Conservation (phyloP, 2,113 vertebrate genomes). For the Catharus minimus region DNA sequence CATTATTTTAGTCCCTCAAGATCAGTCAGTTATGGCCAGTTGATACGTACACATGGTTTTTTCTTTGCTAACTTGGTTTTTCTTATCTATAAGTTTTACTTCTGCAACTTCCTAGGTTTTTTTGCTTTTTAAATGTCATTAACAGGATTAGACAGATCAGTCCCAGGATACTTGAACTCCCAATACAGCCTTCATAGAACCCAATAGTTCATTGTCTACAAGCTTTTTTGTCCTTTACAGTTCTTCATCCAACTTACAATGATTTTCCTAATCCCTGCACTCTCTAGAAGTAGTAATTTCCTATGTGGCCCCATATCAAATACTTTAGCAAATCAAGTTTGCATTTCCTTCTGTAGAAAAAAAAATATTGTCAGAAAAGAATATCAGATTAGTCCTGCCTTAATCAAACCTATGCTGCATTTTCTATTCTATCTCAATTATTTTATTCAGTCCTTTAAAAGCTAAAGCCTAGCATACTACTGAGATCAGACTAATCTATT, state of each 20-base stretch:
- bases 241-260: background rate
- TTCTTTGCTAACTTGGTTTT: background rate
- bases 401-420: background rate
- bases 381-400: background rate
- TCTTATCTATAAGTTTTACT: rapidly evolving
- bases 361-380: background rate
- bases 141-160: background rate
- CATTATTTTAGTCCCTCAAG: background rate
- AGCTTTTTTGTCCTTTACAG: background rate
- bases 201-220: background rate
- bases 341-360: background rate
- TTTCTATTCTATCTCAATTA: background rate
- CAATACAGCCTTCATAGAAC: background rate
- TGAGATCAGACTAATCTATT: background rate
- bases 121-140: background rate
- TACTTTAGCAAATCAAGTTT: background rate
- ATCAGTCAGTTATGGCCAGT: background rate
- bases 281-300: conserved; percentile 43
- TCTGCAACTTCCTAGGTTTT: background rate
- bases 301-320: background rate
- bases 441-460: conserved; percentile 7
- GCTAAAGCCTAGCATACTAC: background rate
- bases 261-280: conserved; percentile 27
- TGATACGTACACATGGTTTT: background rate
- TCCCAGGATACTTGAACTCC: background rate